Evolutionary conservation across 2,888 invertebrate genomes (phyloP), one percentile per base, ranked within the genome.

Genomic region (Morpho deidamia): DNA sequence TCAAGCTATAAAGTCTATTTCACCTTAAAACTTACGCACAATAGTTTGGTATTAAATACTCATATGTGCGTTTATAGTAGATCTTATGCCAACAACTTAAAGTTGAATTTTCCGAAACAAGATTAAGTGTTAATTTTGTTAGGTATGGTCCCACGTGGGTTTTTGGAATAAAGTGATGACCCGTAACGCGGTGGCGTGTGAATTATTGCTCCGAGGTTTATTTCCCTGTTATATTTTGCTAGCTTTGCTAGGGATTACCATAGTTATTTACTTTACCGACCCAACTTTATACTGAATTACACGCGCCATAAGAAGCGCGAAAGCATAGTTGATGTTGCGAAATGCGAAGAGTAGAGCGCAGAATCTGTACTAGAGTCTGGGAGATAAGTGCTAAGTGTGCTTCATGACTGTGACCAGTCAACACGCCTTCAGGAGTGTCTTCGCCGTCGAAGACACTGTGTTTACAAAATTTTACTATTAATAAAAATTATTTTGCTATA

Each of bases 151-250:
- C 61, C 62, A 63, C 61, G 59, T 63, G 60, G 57, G 57, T 57
- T 59, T 51, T 59, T 55, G 59, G 54, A 60, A 59, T 59, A 60
- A 59, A 62, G 59, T 61, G 61, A 60, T 60, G 60, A 60, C 50
- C 60, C 60, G 58, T 60, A 58, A 58, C 56, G 52, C 53, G 51
- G 32, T 51, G 54, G 58, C 59, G 53, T 60, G 60, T 56, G 60
- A 59, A 51, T 59, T 59, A 61, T 59, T 51, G 56, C 52, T 56
- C 34, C 41, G 52, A 49, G 58, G 46, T 61, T 56, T 54, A 57
- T 50, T 45, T 53, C 53, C 53, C 50, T 37, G 53, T 41, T 38
- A 53, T 46, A 46, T 46, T 46, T 46, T 39, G 57, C 50, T 47
- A 53, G 56, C 39, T 56, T 38, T 49, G 56, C 48, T 40, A 40